phyloP scores from a whole-genome alignment of 2,797 vertebrate genomes.

The Leptatherina wallacei region DNA sequence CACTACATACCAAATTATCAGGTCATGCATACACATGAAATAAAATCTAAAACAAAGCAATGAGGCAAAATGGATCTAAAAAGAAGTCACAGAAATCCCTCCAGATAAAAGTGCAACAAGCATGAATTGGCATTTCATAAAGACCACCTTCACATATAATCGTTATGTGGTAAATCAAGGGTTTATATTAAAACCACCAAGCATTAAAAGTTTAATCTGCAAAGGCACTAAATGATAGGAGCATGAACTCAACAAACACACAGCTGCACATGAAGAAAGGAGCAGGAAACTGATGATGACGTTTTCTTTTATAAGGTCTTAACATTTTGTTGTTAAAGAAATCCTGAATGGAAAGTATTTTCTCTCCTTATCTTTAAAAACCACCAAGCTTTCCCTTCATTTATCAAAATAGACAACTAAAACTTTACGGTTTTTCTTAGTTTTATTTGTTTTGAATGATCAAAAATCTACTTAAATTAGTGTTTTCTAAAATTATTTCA shows the following conservation, averaged over 20 bases:
- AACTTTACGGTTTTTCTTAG: no score
- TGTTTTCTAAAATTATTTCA: no score
- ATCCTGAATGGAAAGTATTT: not conserved
- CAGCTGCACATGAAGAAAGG: not conserved
- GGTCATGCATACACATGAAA: not conserved
- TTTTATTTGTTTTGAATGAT: no score
- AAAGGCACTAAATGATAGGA: not conserved
- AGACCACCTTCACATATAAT: not conserved
- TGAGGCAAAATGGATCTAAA: conserved; percentile 10
- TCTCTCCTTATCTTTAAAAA: no score
- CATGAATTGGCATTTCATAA: not conserved
- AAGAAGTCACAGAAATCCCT: conserved; percentile 5
- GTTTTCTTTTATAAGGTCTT: not conserved
- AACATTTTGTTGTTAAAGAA: no score
- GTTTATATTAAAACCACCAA: conserved; percentile 17
- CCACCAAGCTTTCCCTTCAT: no score
- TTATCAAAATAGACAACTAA: no score
- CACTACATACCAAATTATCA: not conserved
- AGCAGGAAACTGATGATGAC: conserved; percentile 1
- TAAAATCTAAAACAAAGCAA: conserved; percentile 3
- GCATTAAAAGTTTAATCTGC: conserved; percentile 30
- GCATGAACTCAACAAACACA: not conserved
- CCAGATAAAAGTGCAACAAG: conserved; percentile 4
- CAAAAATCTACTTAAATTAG: no score
- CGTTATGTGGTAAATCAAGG: not conserved